Evolutionary conservation across 2,888 invertebrate genomes (phyloP).

Genomic region (Rhaphigaster nebulosa): DNA sequence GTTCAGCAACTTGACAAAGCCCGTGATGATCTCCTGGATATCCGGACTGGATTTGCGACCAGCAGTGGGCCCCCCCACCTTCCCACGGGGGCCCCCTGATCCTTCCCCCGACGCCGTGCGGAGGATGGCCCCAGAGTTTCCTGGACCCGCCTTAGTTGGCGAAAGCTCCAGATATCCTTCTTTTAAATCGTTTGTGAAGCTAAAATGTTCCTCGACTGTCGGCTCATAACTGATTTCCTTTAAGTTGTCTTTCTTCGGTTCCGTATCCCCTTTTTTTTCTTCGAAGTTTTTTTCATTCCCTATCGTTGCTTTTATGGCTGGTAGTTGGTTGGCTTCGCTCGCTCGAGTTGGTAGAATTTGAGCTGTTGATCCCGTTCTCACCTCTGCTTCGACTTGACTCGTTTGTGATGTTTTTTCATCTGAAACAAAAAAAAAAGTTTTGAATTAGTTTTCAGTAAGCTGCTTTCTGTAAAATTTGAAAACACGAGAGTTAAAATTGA

Average conservation of each 20-base stretch:
- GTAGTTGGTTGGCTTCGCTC: slow-evolving; percentile 6
- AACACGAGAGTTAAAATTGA: neutral
- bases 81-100: slow-evolving; percentile 62
- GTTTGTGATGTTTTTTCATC: slow-evolving; percentile 44
- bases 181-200: slow-evolving; percentile 61
- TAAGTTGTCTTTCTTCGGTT: neutral
- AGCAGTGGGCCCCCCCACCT: slow-evolving; percentile 60
- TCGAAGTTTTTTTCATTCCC: neutral
- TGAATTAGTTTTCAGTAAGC: neutral
- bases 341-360: slow-evolving; percentile 42
- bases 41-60: slow-evolving; percentile 56
- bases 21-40: slow-evolving; percentile 87
- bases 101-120: slow-evolving; percentile 62
- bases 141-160: slow-evolving; percentile 56
- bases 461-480: neutral
- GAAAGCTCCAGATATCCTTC: slow-evolving; percentile 60
- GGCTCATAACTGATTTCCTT: slow-evolving; percentile 55
- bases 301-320: slow-evolving; percentile 17
- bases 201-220: slow-evolving; percentile 62
- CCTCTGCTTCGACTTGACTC: slow-evolving; percentile 14
- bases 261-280: neutral
- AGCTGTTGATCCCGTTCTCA: slow-evolving; percentile 33
- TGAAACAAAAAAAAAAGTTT: slow-evolving; percentile 13
- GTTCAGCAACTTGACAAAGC: slow-evolving; percentile 88
- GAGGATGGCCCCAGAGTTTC: slow-evolving; percentile 37